phyloP scores from a whole-genome alignment of 2,113 vertebrate genomes.

The Sinocyclocheilus anophthalmus region DNA sequence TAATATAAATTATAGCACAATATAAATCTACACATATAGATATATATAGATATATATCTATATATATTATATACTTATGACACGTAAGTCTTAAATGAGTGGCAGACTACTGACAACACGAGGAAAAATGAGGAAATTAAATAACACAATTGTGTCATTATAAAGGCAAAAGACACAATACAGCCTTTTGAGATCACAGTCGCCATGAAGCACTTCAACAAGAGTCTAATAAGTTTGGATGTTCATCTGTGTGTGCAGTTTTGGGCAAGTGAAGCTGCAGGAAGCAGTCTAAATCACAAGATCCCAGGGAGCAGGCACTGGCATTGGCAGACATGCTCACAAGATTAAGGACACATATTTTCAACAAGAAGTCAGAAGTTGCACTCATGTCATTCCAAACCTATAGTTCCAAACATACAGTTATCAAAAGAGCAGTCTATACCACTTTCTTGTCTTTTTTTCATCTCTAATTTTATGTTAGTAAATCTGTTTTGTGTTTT shows the following conservation, averaged over 20 bases:
- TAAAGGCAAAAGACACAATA: neutral
- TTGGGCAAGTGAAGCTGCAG: conserved; percentile 17
- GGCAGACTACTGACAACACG: neutral
- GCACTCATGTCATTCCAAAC: neutral
- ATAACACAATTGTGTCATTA: conserved; percentile 48
- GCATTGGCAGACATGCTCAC: neutral
- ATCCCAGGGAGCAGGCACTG: neutral
- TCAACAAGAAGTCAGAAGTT: neutral
- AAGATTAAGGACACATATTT: conserved; percentile 14
- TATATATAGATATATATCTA: too few species aligned
- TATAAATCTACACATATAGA: too few species aligned
- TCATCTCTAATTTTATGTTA: neutral
- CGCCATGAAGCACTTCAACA: conserved; percentile 27
- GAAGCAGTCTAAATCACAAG: conserved; percentile 28
- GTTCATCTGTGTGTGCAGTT: conserved; percentile 32
- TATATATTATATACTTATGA: too few species aligned
- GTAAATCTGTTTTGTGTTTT: neutral
- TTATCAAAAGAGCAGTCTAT: neutral
- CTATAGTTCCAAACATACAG: neutral
- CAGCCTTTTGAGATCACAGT: conserved; percentile 27
- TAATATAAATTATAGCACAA: too few species aligned
- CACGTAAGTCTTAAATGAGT: neutral
- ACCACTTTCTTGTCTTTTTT: too few species aligned
- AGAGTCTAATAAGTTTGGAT: conserved; percentile 27
- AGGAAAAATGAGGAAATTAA: conserved; percentile 11